A percentile compares a stretch with the other conserved stretches of the same genome.
These are phyloP conservation scores for Drosophila guanche DNA, from an alignment of 1,140 invertebrate species.

Conservation along the genomic window DNA sequence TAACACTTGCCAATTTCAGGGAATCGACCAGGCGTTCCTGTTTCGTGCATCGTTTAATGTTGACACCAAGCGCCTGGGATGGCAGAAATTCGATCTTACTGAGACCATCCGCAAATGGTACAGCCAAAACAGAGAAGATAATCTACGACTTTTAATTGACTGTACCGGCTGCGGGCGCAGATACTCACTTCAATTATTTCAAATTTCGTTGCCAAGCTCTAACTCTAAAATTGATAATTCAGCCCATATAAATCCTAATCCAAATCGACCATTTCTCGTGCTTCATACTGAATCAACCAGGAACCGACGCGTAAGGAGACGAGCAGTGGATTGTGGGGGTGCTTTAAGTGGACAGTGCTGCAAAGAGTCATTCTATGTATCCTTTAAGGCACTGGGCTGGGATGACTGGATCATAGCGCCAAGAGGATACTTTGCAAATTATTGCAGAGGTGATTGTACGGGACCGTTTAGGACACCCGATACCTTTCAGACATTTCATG, in stretches of 20 bases:
- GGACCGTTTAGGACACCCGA: constrained; percentile 90
- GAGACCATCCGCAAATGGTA: constrained; percentile 90
- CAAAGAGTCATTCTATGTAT: constrained; percentile 95
- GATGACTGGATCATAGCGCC: constrained; percentile 98
- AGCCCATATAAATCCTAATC: constrained; percentile 79
- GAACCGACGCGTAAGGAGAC: constrained; percentile 88
- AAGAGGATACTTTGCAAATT: constrained; percentile 95
- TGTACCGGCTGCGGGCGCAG: constrained; percentile 92
- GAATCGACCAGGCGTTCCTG: constrained; percentile 86
- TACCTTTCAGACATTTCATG: constrained; percentile 93
- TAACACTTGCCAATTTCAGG: constrained; percentile 74
- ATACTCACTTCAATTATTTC: constrained; percentile 86
- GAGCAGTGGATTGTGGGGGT: constrained; percentile 92
- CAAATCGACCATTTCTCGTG: constrained; percentile 92
- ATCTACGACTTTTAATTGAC: constrained; percentile 91
- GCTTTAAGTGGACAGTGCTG: constrained; percentile 92
- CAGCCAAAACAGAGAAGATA: constrained; percentile 84
- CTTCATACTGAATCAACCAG: constrained; percentile 88
- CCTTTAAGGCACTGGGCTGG: constrained; percentile 95
- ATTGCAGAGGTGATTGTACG: constrained; percentile 94
- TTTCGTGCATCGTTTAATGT: constrained; percentile 89
- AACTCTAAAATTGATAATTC: constrained; percentile 8
- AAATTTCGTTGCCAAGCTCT: constrained; percentile 18
- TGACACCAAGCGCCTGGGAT: constrained; percentile 88
- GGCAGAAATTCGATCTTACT: constrained; percentile 94